Evolutionary conservation across 2,113 vertebrate species (phyloP).

Genomic region (Xiphias gladius): DNA sequence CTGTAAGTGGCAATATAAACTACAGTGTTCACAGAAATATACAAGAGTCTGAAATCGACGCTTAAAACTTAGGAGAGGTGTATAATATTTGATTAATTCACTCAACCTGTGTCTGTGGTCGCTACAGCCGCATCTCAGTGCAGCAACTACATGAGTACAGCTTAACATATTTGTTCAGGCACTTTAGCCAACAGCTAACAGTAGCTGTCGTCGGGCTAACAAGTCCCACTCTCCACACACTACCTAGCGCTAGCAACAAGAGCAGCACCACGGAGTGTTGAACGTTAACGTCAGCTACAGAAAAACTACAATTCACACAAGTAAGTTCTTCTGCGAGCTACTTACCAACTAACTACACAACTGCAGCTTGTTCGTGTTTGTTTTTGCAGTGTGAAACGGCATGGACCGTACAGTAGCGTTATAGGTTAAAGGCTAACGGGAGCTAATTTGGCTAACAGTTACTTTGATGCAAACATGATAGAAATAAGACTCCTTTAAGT

Average conservation of each 20-base stretch:
- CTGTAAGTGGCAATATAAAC: neutral
- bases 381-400: neutral
- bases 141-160: neutral
- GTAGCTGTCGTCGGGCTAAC: neutral
- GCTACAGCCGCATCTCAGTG: neutral
- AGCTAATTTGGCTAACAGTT: slow-evolving; percentile 65
- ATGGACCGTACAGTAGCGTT: neutral
- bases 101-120: neutral
- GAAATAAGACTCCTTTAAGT: neutral
- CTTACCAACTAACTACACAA: accelerated
- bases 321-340: neutral
- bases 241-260: slow-evolving; percentile 28
- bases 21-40: neutral
- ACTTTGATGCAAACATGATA: neutral
- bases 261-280: slow-evolving; percentile 1
- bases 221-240: neutral
- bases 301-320: neutral
- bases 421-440: slow-evolving; percentile 31
- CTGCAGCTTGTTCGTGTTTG: neutral
- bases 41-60: neutral
- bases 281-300: neutral
- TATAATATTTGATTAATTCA: neutral
- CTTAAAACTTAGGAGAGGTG: neutral
- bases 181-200: slow-evolving; percentile 38
- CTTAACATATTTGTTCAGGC: neutral